Evolutionary conservation across 2,888 invertebrate genomes (phyloP), one percentile per base, ranked within the genome.

Genomic region (Drosophila pseudotalamancana): DNA sequence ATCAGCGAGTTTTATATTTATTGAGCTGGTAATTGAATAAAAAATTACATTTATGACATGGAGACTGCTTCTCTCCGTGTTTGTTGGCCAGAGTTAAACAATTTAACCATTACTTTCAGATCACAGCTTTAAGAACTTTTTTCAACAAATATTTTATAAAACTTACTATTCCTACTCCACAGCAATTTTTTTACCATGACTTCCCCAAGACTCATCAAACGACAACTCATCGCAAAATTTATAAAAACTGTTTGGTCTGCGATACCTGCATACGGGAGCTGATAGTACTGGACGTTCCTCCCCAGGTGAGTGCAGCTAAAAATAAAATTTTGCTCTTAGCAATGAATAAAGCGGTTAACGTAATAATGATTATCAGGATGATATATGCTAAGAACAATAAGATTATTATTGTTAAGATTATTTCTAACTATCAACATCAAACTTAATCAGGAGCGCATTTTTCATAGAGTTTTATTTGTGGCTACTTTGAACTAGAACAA

Each of bases 141-240:
- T 40, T 16, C 6, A 14, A 8, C 11, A 8, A n/a, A n/a, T 31
- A 31, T 16, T 31, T 25, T 6, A 12, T 9, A 3, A 29, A 31
- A 31, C 16, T 9, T 8, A 4, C 6, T 3, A 12, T 23, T 6
- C 12, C 12, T 21, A 23, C 3, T 39, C 60, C 64, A 5, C 80
- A 92, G 91, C 91, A 92, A 92, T 92, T 92, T 88, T 92, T 92
- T 80, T 90, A 91, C 80, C 91, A 92, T 87, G 91, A 92, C 83
- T 92, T 91, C 77, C 91, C 91, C 57, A 88, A 89, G 71, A 85
- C 86, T 78, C 91, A 92, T 87, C 87, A 89, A 75, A 90, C 89
- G 57, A 92, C 91, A 72, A 90, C 89, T 66, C 90, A 90, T 74
- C 88, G 90, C 61, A 90, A 90, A 75, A 86, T 91, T 63, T 92